These are phyloP conservation scores for Melanotaenia maccullochi DNA, from an alignment of 2,797 vertebrate genomes.

Conservation along the genomic window DNA sequence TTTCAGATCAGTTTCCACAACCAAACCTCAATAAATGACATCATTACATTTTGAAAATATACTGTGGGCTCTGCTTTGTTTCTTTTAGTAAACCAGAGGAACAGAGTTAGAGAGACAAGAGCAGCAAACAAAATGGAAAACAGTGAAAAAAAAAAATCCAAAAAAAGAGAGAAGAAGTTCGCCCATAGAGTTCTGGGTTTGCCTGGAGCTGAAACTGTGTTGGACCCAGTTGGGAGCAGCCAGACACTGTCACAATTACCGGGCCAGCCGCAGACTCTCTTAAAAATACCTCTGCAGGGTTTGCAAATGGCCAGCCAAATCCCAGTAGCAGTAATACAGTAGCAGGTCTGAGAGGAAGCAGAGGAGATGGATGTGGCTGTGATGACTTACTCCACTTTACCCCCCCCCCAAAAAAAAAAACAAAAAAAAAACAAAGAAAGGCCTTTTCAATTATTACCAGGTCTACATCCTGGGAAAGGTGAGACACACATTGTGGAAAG, in stretches of 20 bases:
- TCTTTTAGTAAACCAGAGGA: constrained; percentile 24
- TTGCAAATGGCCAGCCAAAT: constrained; percentile 77
- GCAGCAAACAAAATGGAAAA: constrained; percentile 51
- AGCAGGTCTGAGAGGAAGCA: constrained; percentile 57
- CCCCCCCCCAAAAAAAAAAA: constrained; percentile 8
- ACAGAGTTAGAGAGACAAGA: constrained; percentile 37
- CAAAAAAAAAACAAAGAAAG: background rate
- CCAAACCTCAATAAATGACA: constrained; percentile 60
- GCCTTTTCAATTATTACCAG: constrained; percentile 21
- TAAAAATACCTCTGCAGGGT: constrained; percentile 81
- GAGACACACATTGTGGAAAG: constrained; percentile 18
- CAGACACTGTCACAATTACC: constrained; percentile 82
- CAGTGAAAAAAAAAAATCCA: constrained; percentile 41
- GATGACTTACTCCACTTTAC: constrained; percentile 49
- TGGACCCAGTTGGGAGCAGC: constrained; percentile 68
- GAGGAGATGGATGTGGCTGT: constrained; percentile 46
- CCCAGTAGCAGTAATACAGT: constrained; percentile 64
- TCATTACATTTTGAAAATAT: constrained; percentile 56
- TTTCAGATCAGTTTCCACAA: constrained; percentile 54
- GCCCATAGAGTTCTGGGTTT: constrained; percentile 57
- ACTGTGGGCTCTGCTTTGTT: constrained; percentile 33
- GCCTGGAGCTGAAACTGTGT: constrained; percentile 64
- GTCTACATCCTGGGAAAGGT: constrained; percentile 34
- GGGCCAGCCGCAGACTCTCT: constrained; percentile 81
- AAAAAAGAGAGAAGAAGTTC: constrained; percentile 62